A percentile compares a stretch with the other conserved stretches of the same genome.
Conservation (phyloP, 2,797 vertebrate species). For the Helostoma temminkii region DNA sequence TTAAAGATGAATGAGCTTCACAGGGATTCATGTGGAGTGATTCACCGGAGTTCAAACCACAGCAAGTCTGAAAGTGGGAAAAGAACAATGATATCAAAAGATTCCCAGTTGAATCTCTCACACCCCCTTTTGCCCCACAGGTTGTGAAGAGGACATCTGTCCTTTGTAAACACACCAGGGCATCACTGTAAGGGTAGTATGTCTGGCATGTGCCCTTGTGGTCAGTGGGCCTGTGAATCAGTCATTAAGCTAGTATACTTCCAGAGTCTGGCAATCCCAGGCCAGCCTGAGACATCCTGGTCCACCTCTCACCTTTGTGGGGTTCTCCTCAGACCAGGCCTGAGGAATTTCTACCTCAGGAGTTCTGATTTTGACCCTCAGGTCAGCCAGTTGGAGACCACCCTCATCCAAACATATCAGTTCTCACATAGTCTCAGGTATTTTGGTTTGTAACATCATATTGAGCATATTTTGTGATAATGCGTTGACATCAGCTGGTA, state of each 20-base stretch:
- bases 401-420: conserved; percentile 75
- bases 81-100: conserved; percentile 62
- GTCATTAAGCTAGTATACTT: conserved; percentile 46
- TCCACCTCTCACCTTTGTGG: conserved; percentile 61
- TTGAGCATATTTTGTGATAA: conserved; percentile 68
- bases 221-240: conserved; percentile 49
- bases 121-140: conserved; percentile 60
- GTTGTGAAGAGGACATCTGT: conserved; percentile 68
- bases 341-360: conserved; percentile 66
- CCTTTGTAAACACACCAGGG: conserved; percentile 62
- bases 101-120: conserved; percentile 37
- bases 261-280: conserved; percentile 51
- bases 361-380: conserved; percentile 65
- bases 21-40: conserved; percentile 55
- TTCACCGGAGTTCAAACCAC: conserved; percentile 65
- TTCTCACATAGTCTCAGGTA: conserved; percentile 70
- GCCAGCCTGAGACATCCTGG: conserved; percentile 42
- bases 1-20: conserved; percentile 58
- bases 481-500: conserved; percentile 77
- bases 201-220: conserved; percentile 68
- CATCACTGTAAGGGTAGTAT: conserved; percentile 57
- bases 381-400: conserved; percentile 71
- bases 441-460: conserved; percentile 75
- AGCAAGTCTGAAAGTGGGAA: conserved; percentile 55
- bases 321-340: conserved; percentile 42